phyloP scores from a whole-genome alignment of 2,113 vertebrate species.

The Eretmochelys imbricata region DNA sequence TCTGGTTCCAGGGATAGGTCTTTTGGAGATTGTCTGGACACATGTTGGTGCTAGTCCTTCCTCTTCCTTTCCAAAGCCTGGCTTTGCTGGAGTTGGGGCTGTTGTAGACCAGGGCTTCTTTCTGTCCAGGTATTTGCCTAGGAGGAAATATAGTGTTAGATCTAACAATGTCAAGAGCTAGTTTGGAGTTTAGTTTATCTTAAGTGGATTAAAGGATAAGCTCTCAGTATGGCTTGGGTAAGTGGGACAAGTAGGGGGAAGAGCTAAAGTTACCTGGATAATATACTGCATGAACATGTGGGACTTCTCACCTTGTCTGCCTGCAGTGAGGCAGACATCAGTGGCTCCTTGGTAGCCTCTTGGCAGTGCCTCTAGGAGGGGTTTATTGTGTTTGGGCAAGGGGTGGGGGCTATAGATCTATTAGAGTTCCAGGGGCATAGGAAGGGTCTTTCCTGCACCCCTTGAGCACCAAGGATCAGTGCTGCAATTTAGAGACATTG shows the following conservation, averaged over 20 bases:
- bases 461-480: neutral
- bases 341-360: neutral
- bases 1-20: neutral
- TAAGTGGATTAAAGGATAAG: no score
- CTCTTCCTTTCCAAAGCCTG: neutral
- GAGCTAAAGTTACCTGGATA: neutral
- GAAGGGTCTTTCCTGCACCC: neutral
- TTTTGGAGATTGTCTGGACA: neutral
- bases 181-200: no score
- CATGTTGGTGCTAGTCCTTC: neutral
- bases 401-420: no score
- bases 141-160: neutral
- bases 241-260: no score
- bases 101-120: neutral
- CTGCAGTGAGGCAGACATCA: neutral
- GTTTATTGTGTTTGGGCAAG: neutral
- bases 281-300: neutral
- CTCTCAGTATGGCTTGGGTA: no score
- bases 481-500: neutral
- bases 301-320: neutral
- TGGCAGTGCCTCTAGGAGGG: neutral
- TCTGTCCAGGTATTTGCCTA: constrained; percentile 4
- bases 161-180: neutral
- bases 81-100: neutral
- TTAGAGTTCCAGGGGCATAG: neutral